Evolutionary conservation across 1,140 invertebrate species (phyloP).

Genomic region (Drosophila pachea): DNA sequence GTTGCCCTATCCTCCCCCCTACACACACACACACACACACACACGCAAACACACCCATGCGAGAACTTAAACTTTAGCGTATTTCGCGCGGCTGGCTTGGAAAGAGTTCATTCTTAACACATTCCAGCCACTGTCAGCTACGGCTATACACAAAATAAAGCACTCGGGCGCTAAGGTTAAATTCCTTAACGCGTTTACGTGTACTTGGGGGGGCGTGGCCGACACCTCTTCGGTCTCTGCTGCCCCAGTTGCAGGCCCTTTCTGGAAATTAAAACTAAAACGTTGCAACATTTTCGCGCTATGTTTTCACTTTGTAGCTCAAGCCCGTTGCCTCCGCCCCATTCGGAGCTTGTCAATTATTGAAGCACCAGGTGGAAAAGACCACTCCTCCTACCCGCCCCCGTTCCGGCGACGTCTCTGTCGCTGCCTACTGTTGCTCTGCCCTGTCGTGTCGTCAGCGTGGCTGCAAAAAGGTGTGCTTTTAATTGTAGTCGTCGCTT

Average conservation of each 20-base stretch:
- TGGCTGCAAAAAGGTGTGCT: constrained; percentile 72
- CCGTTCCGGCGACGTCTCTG: no score
- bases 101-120: constrained; percentile 57
- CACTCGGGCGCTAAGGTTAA: constrained; percentile 73
- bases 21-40: background rate
- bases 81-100: constrained; percentile 55
- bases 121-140: constrained; percentile 63
- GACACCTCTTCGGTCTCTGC: background rate
- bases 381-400: background rate
- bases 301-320: constrained; percentile 59
- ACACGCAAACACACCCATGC: constrained; percentile 5
- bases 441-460: constrained; percentile 7
- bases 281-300: constrained; percentile 63
- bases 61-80: constrained; percentile 70
- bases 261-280: constrained; percentile 66
- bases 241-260: background rate
- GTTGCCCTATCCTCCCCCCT: constrained; percentile 16
- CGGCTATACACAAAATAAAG: constrained; percentile 63
- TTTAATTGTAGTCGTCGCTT: constrained; percentile 66
- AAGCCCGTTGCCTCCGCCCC: constrained; percentile 1
- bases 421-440: background rate
- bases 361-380: constrained; percentile 50
- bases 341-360: constrained; percentile 65
- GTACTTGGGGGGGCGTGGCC: constrained; percentile 12
- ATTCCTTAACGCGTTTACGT: constrained; percentile 38